Percentiles rank a stretch among this genome's conserved stretches.
Conservation (phyloP, 30 jellyfish, hydroid and myxozoan species). For the Hydra vulgaris region DNA sequence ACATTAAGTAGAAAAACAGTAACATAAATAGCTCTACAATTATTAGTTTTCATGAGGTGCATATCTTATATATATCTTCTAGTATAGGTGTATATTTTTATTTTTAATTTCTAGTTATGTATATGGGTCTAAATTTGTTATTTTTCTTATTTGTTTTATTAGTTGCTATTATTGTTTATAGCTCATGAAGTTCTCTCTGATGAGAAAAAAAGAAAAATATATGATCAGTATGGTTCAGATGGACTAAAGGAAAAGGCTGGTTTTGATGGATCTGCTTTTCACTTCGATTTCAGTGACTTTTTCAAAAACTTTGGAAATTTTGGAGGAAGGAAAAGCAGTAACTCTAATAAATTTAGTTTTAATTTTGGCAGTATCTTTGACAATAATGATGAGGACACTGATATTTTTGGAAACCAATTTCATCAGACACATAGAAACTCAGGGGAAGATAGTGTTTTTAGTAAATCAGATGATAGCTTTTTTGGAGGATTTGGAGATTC, state of each 20-base stretch:
- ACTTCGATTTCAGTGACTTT: conserved; percentile 64
- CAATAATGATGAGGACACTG: conserved; percentile 64
- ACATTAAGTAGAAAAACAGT: too few relatives aligned
- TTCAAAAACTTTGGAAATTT: conserved; percentile 35
- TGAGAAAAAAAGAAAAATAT: conserved; percentile 74
- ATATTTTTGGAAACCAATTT: conserved; percentile 40
- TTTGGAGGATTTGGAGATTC: conserved; percentile 36
- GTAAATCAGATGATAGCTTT: conserved; percentile 26
- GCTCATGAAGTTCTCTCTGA: conserved; percentile 95
- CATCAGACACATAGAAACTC: conserved; percentile 17
- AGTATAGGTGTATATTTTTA: not conserved
- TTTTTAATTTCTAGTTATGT: not conserved
- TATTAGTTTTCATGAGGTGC: too few relatives aligned
- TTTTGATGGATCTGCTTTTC: conserved; percentile 70
- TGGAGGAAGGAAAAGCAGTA: not conserved
- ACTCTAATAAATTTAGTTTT: conserved; percentile 31
- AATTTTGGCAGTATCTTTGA: conserved; percentile 20
- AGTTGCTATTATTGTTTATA: conserved; percentile 7
- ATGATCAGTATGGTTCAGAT: conserved; percentile 90
- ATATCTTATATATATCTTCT: too few relatives aligned
- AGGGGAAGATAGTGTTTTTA: not conserved
- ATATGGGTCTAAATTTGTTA: not conserved
- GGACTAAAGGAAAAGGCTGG: conserved; percentile 94
- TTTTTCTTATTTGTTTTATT: not conserved
- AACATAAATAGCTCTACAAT: too few relatives aligned